Evolutionary conservation across 2,797 vertebrate species (phyloP).

Genomic region (Leucoraja ocellata): DNA sequence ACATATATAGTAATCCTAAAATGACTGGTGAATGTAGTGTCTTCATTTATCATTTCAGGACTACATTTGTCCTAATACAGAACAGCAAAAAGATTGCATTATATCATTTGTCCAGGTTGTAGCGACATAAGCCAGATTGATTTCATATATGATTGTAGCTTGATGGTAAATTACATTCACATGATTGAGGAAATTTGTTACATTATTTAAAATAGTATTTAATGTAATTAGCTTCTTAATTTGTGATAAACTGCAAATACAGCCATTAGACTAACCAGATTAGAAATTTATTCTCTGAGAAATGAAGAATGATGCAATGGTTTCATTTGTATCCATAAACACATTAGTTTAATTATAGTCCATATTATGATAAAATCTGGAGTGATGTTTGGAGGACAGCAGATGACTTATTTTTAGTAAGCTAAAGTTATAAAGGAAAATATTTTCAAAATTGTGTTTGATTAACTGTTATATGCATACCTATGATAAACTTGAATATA

Average conservation of each 20-base stretch:
- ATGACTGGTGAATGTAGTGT: slow-evolving; percentile 98
- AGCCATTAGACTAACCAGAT: slow-evolving; percentile 93
- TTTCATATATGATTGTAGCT: slow-evolving; percentile 92
- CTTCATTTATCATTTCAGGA: slow-evolving; percentile 97
- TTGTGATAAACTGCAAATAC: slow-evolving; percentile 97
- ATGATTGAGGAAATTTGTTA: slow-evolving; percentile 94
- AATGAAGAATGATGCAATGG: slow-evolving; percentile 87
- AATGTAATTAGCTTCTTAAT: slow-evolving; percentile 98
- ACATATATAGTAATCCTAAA: slow-evolving; percentile 62
- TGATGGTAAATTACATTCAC: slow-evolving; percentile 97
- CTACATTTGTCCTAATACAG: slow-evolving; percentile 78
- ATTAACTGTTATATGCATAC: background rate
- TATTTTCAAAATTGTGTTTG: background rate
- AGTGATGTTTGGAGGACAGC: slow-evolving; percentile 78
- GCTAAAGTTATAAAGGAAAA: background rate
- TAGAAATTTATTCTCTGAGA: slow-evolving; percentile 89
- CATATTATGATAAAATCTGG: slow-evolving; percentile 87
- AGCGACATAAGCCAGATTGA: slow-evolving; percentile 91
- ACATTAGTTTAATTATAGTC: slow-evolving; percentile 84
- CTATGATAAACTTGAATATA: background rate
- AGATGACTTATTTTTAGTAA: slow-evolving; percentile 67
- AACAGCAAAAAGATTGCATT: slow-evolving; percentile 71
- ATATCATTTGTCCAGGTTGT: slow-evolving; percentile 87
- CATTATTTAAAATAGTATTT: slow-evolving; percentile 97
- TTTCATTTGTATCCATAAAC: slow-evolving; percentile 94